Evolutionary conservation across 1,140 invertebrate species (phyloP), one percentile per base, ranked within the genome.

Genomic region (Nomia melanderi): DNA sequence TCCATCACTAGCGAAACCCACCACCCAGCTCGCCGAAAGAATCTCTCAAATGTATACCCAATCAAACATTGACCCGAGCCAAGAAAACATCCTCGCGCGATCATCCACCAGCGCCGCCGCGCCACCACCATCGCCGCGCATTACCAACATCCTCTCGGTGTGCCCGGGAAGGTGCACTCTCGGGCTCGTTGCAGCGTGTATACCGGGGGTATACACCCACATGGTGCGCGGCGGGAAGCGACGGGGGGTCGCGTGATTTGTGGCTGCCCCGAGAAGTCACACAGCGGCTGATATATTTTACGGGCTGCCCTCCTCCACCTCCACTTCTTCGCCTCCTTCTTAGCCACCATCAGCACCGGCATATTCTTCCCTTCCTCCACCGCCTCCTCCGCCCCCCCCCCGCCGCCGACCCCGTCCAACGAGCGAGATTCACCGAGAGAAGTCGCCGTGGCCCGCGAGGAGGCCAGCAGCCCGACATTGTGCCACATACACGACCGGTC

Each of bases 271-370:
- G 86, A 91, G 88, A 92, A 92, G 91, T 92, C 91, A 88, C 92
- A 91, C 89, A 91, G 89, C 90, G 90, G 90, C 89, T 91, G 91
- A 92, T 92, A 92, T 92, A 92, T 92, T 92, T 92, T 91, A 92
- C 91, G 89, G 89, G 86, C 89, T 79, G 73, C 75, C 79, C 60
- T 74, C 72, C 57, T 33, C 63, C 65, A 53, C 39, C 33, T 39
- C 71, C 67, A 50, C 65, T 65, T 33, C 78, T 77, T 69, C 50
- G 67, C 44, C 66, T 60, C 57, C 56, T 47, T 70, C 56, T 72
- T 60, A 31, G 27, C 83, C 85, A 86, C 86, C 85, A 77, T 72
- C 79, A 54, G 57, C 65, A 39, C 47, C 39, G 65, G 56, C 44
- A 41, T 53, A 77, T 70, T 62, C 56, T 59, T 59, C 9, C 50